Base-by-base conservation (phyloP, 2,797 vertebrate genomes). In the Linurgus olivaceus region DNA sequence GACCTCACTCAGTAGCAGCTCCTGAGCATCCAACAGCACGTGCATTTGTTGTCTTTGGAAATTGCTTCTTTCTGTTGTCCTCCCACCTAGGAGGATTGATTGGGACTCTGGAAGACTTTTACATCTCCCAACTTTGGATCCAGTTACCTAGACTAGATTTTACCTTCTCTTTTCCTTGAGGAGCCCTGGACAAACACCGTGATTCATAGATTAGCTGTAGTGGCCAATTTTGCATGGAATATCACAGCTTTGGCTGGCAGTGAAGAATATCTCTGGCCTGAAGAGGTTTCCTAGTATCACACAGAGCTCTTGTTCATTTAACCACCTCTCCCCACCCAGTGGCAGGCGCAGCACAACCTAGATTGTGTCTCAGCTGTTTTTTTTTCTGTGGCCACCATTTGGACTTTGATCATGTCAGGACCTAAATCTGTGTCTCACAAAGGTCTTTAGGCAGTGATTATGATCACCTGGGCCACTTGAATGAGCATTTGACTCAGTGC, bases 1-100 rank as follows among this genome's bases (percentile, higher is more conserved):
- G 74, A 66, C 38, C 26, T 55, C 70, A 70, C 51, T 54, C 68
- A 33, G 79, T 21, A 80, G 81, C 77, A 73, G 77, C 19, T 89
- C 89, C 52, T 26, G 42, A 47, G n/a, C 28, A 24, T 65, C 51
- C 2, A 7, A 35, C 29, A n/a, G 58, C 8, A 2, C 1, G 0
- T 16, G 14, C 10, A 6, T 58, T 80, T 78, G 51, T 70, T 86
- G 61, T 54, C 65, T 71, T 74, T 86, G 70, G 82, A 90, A 77
- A 83, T 6, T 6, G 9, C 31, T 91, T 68, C 31, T 86, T 90
- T 68, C 65, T 75, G 29, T 61, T 7, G 1, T 79, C 75, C 57
- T 94, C 21, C 79, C 44, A 42, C 40, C 40, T 61, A 58, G 59
- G 31, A 80, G 58, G 23, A 57, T 47, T 38, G 1, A 19, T 20